Base-by-base conservation (phyloP, 2,797 vertebrate species). In the Typhlichthys eigenmanni region DNA sequence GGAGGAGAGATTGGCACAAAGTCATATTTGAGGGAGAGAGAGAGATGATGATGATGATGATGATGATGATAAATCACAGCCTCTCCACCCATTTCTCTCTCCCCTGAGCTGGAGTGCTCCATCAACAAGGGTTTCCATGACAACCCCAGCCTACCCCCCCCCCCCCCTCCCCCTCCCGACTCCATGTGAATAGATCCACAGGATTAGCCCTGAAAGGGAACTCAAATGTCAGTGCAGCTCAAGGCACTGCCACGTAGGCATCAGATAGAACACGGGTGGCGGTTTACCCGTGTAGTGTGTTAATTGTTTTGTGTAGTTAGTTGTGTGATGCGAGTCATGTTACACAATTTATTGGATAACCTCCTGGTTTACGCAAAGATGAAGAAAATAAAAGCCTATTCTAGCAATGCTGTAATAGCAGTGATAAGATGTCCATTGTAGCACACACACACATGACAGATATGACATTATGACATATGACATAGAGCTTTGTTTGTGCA, bases 191-290 rank as follows among this genome's bases (percentile, higher is more conserved):
- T 85, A 81, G 83, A 90, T 86, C 84, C 64, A 75, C 66, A 79
- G 89, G 91, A 90, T 92, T 88, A 91, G 85, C 77, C 83, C 88
- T 87, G 83, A 79, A 88, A 90, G 85, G 85, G 76, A 83, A 84
- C 78, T 87, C 79, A 86, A 89, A 86, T 89, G 88, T 91, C 90
- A 90, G 84, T 86, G 87, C 76, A 62, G 85, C 85, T 86, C 75
- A 72, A 85, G 80, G 80, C 73, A 8, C 71, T 85, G 90, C 89
- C 92, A 92, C 89, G 85, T 90, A 86, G 71, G 62, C 69, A 77
- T 71, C 50, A 68, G 64, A 66, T 64, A 55, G 56, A 62, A 64
- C 56, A 55, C 13, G 65, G 75, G 53, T 65, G 62, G 78, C 66
- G 76, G 69, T 66, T 70, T 82, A 71, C 71, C 63, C 59, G 67